Base-by-base conservation (phyloP, 2,888 invertebrate species). In the Eucera pruinosa region DNA sequence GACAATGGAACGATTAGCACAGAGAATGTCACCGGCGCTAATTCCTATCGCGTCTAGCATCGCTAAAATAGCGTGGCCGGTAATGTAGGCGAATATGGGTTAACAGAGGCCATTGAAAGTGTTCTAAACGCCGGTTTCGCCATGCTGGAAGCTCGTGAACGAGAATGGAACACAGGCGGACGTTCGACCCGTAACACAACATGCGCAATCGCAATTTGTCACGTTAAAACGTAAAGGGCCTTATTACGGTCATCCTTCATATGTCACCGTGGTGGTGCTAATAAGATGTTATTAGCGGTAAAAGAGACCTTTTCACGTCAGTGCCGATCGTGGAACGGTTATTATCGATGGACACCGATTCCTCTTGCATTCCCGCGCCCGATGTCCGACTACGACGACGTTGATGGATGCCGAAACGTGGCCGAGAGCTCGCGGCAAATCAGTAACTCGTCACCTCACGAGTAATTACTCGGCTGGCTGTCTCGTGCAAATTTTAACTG, bases 261-360 rank as follows among this genome's bases (percentile, higher is more conserved):
- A 54, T 72, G 85, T 85, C 86, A 75, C 82, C 73, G 70, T 52
- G 52, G 30, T 54, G 57, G 70, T 58, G 80, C 82, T 85, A 85
- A 85, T 85, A 86, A 85, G 85, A 85, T 73, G 82, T 85, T 85
- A 86, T 84, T 85, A 85, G 85, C 80, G 78, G 81, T 76, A 72
- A 83, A 81, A 78, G 84, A 84, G 84, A 84, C 68, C 85, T 85
- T 84, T 85, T 83, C 78, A 72, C 72, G 83, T 76, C 83, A 58
- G 65, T 78, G 72, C 75, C 83, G 78, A 84, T 84, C 85, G 85
- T 83, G 85, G 83, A 78, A 80, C 65, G 78, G 77, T 85, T 84
- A 85, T 84, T 84, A 84, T 84, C 83, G 85, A 84, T 80, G 83
- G 72, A 70, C 77, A 57, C 77, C 85, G 78, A 84, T 85, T 85